Conservation (phyloP, 1,140 invertebrate species). For the Listronotus oregonensis region DNA sequence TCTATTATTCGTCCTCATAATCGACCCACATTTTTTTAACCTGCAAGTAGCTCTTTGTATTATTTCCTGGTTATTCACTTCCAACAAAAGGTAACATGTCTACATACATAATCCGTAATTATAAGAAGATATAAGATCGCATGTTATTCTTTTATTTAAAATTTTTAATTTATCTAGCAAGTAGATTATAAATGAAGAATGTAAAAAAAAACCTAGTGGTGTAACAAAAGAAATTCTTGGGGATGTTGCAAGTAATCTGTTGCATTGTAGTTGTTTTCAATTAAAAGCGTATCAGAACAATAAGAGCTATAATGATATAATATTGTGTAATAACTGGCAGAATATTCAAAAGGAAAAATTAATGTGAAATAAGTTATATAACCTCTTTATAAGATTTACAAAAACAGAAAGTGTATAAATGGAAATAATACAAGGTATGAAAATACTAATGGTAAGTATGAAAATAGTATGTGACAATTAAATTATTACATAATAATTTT, state of each 20-base stretch:
- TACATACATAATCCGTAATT: constrained; percentile 4
- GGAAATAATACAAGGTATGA: no score
- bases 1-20: no score
- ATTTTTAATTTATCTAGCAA: no score
- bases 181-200: no score
- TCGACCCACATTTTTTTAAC: neutral
- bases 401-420: no score
- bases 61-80: constrained; percentile 12
- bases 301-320: neutral
- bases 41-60: neutral
- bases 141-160: neutral
- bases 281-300: neutral
- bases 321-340: neutral
- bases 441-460: no score
- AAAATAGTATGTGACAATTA: no score
- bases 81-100: neutral
- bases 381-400: no score
- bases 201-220: no score
- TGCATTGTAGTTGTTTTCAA: neutral
- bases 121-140: neutral
- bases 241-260: neutral
- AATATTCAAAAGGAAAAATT: neutral
- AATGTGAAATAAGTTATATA: no score
- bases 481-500: no score
- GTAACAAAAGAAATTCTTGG: no score